Evolutionary conservation across 2,113 vertebrate species (phyloP).

Genomic region (Myiozetetes cayanensis): DNA sequence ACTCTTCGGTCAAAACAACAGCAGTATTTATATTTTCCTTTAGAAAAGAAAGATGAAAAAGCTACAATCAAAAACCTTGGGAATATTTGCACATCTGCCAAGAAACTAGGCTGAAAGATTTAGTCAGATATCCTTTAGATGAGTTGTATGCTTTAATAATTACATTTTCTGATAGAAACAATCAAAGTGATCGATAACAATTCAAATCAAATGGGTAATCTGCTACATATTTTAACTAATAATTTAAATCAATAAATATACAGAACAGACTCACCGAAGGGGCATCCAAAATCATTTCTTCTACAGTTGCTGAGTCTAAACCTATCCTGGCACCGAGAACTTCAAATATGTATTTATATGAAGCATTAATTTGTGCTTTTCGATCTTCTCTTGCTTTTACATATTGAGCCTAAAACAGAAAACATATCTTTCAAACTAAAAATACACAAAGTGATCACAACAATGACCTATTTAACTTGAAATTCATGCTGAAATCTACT

Average conservation of each 20-base stretch:
- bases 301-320: conserved; percentile 67
- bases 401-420: conserved; percentile 70
- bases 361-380: conserved; percentile 67
- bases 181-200: not conserved
- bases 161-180: not conserved
- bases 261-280: conserved; percentile 75
- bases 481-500: not conserved
- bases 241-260: not conserved
- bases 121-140: not conserved
- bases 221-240: not conserved
- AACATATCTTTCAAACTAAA: not conserved
- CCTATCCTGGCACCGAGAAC: conserved; percentile 69
- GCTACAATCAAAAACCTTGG: not conserved
- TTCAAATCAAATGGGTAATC: not conserved
- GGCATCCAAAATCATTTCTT: conserved; percentile 83
- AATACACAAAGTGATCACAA: not conserved
- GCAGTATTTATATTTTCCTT: not conserved
- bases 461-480: not conserved
- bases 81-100: not conserved
- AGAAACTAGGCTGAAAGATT: not conserved
- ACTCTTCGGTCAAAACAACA: not conserved
- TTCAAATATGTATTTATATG: conserved; percentile 81
- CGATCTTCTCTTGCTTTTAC: conserved; percentile 75
- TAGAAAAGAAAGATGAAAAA: not conserved
- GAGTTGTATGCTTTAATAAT: not conserved